phyloP scores from a whole-genome alignment of 2,888 invertebrate genomes.

The Apodemia zela region DNA sequence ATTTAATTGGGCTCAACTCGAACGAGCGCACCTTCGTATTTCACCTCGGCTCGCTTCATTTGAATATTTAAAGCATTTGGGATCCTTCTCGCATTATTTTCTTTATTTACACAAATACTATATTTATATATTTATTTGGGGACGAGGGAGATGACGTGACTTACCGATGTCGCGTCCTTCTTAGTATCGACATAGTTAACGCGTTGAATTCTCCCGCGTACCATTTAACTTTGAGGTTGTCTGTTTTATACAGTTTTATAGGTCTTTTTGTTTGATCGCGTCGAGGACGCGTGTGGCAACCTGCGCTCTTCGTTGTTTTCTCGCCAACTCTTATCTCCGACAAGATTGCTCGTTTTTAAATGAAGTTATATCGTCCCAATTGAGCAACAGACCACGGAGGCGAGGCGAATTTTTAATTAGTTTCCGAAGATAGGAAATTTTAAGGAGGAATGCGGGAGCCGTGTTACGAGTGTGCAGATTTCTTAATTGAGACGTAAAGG shows the following conservation, averaged over 20 bases:
- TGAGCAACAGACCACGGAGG: conserved; percentile 69
- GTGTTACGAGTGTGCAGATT: conserved; percentile 61
- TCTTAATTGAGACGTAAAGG: conserved; percentile 73
- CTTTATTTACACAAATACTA: conserved; percentile 72
- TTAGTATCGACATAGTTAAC: conserved; percentile 79
- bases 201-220: conserved; percentile 75
- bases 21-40: conserved; percentile 78
- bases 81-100: conserved; percentile 71
- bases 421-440: conserved; percentile 78
- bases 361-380: conserved; percentile 78
- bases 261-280: conserved; percentile 56
- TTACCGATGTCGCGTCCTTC: conserved; percentile 79
- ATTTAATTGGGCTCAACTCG: conserved; percentile 79
- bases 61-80: conserved; percentile 80
- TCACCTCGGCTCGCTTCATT: conserved; percentile 78
- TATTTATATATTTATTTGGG: conserved; percentile 78
- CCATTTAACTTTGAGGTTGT: conserved; percentile 71
- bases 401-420: conserved; percentile 80
- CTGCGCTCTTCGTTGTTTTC: conserved; percentile 77
- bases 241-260: conserved; percentile 49
- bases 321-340: conserved; percentile 74
- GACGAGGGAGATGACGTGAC: conserved; percentile 58
- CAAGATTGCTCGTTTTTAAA: conserved; percentile 80
- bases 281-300: conserved; percentile 69
- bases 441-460: conserved; percentile 71